Base-by-base conservation (phyloP, 2,113 vertebrate genomes). In the Fregetta grallaria region DNA sequence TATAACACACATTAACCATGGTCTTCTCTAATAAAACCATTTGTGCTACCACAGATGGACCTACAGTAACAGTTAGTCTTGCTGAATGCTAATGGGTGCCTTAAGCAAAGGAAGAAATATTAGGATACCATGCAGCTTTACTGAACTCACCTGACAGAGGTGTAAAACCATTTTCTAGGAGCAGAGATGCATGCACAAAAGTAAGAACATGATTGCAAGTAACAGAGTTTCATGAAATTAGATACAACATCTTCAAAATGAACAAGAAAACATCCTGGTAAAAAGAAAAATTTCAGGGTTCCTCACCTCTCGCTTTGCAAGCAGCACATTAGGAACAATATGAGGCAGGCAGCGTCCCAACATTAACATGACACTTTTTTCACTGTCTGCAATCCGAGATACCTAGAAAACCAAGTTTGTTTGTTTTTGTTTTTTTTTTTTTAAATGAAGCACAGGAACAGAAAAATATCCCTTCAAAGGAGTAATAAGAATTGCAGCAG, bases 81-180 rank as follows among this genome's bases (percentile, higher is more conserved):
- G 95, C 97, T 96, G 85, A 97, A 97, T 52, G 94, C 97, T 97
- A 96, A 94, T 45, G 75, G 55, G 55, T 76, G 88, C 97, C 96
- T 97, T 96, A 98, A 97, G 97, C 96, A 95, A 89, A 97, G 72
- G 29, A 94, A 79, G 71, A 92, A 91, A 86, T 94, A 93, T 44
- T 86, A 94, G 95, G 96, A 95, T 77, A 97, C 78, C 98, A 98
- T 99, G 99, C 98, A 98, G 97, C 97, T 97, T 98, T 97, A 98
- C 98, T 98, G 94, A 98, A 99, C 99, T 99, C 98, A 99, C 99
- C 99, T 99, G 99, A 97, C 99, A 99, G 96, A 99, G 99, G 97
- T 99, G 99, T 95, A 98, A 98, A 99, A 99, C 99, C 99, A 99
- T 99, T 99, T 98, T 99, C 99, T 99, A 99, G 98, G 98, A 98